Conservation (phyloP, 2,797 vertebrate genomes). For the Poeciliopsis presidionis region DNA sequence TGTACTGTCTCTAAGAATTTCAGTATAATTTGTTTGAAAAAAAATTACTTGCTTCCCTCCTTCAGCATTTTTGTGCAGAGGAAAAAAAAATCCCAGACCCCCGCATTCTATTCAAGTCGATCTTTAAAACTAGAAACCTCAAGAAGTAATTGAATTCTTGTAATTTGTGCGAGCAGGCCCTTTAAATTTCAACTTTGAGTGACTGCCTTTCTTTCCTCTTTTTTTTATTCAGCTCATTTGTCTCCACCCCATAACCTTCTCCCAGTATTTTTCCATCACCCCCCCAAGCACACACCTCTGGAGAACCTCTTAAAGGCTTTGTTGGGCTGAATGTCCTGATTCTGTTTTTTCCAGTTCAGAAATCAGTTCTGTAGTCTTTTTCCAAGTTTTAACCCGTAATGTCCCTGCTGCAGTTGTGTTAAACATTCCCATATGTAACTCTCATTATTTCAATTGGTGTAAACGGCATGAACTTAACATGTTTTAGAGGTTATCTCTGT, state of each 20-base stretch:
- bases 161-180: conserved; percentile 19
- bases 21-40: not conserved
- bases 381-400: conserved; percentile 61
- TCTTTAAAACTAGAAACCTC: conserved; percentile 1
- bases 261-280: conserved; percentile 68
- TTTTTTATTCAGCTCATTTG: conserved; percentile 10
- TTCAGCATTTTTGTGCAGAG: not conserved
- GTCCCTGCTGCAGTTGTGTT: conserved; percentile 64
- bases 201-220: conserved; percentile 6
- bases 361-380: conserved; percentile 49
- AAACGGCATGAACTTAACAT: conserved; percentile 60
- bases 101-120: conserved; percentile 5
- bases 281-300: conserved; percentile 64
- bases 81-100: conserved; percentile 4
- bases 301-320: conserved; percentile 49
- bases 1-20: not conserved
- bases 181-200: conserved; percentile 20
- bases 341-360: conserved; percentile 51
- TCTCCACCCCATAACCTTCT: conserved; percentile 40
- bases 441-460: conserved; percentile 47
- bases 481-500: conserved; percentile 65
- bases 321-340: conserved; percentile 65
- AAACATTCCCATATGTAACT: conserved; percentile 69
- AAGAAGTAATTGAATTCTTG: conserved; percentile 9
- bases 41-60: not conserved